Percentiles rank a stretch among this genome's conserved stretches.
Evolutionary conservation across 2,797 vertebrate species (phyloP).

Genomic region (Xerus rutilus): DNA sequence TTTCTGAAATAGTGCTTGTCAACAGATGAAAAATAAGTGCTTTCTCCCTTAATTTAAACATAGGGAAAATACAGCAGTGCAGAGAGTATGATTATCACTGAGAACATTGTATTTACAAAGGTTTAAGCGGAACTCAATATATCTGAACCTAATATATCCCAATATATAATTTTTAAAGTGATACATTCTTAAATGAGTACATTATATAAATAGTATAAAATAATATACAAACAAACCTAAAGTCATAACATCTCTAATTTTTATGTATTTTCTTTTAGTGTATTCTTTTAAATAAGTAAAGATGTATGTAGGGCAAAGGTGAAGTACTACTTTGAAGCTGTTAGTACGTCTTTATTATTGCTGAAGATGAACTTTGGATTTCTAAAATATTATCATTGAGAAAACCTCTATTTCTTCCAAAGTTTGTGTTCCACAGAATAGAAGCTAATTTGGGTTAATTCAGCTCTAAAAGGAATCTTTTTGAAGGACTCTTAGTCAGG

Average conservation of each 20-base stretch:
- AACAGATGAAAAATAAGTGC: background rate
- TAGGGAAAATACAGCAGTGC: background rate
- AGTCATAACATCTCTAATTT: background rate
- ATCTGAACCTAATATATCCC: background rate
- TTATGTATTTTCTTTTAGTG: background rate
- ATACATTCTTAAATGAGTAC: background rate
- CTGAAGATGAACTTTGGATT: background rate
- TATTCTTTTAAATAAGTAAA: background rate
- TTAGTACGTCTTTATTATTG: background rate
- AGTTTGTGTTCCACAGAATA: background rate
- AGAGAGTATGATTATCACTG: background rate
- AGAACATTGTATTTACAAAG: background rate
- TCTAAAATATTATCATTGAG: background rate
- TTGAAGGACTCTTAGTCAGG: background rate
- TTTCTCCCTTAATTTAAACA: slow-evolving; percentile 7
- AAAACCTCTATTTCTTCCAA: background rate
- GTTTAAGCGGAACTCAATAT: background rate
- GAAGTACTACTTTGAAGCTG: background rate
- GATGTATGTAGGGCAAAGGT: background rate
- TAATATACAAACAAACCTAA: background rate
- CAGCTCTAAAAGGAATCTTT: background rate
- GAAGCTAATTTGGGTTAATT: background rate
- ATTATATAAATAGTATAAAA: background rate
- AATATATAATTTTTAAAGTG: background rate
- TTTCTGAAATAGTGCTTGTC: background rate